phyloP scores from a whole-genome alignment of 2,113 vertebrate genomes.

The Triplophysa siluroides region DNA sequence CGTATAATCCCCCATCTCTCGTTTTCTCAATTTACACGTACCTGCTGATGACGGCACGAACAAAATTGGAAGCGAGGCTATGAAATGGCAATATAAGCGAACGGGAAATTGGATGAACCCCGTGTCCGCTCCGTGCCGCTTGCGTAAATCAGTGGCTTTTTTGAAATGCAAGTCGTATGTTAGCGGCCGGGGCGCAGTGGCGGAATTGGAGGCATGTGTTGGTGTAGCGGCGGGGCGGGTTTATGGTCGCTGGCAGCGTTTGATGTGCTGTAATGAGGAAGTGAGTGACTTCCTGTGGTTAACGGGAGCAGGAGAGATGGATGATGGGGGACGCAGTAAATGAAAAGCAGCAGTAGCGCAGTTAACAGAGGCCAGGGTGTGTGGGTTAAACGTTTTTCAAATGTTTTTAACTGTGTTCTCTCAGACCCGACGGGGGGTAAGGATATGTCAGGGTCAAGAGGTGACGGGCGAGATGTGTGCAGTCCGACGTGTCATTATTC shows the following conservation, averaged over 20 bases:
- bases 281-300: slow-evolving; percentile 82
- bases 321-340: slow-evolving; percentile 43
- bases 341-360: slow-evolving; percentile 55
- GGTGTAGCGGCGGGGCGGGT: slow-evolving; percentile 77
- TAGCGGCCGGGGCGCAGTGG: slow-evolving; percentile 81
- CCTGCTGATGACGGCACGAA: neutral
- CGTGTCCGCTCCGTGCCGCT: slow-evolving; percentile 2
- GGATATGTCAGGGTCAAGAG: slow-evolving; percentile 46
- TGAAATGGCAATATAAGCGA: slow-evolving; percentile 31
- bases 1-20: slow-evolving; percentile 64
- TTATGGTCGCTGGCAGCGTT: slow-evolving; percentile 86
- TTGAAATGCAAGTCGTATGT: slow-evolving; percentile 63
- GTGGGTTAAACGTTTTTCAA: slow-evolving; percentile 47
- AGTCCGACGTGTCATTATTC: slow-evolving; percentile 39
- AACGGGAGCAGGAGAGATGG: slow-evolving; percentile 56
- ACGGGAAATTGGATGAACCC: slow-evolving; percentile 11
- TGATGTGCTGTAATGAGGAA: slow-evolving; percentile 89
- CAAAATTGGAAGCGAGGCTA: neutral
- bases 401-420: slow-evolving; percentile 35
- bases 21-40: slow-evolving; percentile 39
- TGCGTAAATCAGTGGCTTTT: slow-evolving; percentile 51
- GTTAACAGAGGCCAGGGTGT: slow-evolving; percentile 39
- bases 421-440: slow-evolving; percentile 17
- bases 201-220: slow-evolving; percentile 88
- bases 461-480: slow-evolving; percentile 38